Base-by-base conservation (phyloP, 1,140 invertebrate species). In the Magallana gigas region DNA sequence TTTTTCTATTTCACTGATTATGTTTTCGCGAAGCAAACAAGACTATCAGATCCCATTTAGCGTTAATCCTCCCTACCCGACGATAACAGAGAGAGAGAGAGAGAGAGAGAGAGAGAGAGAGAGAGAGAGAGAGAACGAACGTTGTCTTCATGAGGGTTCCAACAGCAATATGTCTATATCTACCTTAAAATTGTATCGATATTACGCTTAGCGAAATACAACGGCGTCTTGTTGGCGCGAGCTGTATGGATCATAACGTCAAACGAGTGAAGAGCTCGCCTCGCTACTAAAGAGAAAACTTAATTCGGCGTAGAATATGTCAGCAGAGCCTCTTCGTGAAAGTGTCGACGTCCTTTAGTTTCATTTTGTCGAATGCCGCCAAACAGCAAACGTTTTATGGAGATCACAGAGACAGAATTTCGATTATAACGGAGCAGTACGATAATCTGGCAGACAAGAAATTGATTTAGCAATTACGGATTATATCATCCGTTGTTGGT, bases 381-480 rank as follows among this genome's bases (percentile, higher is more conserved):
- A 76, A 29, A 76, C 18, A 76, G 68, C 68, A 76, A 18, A 11
- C 36, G 23, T 76, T 62, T 76, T 29, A 29, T 76, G 8, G 12
- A 29, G 36, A 76, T 76, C 18, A 29, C 18, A 11, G 68, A 76
- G 8, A 76, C 23, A 8, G 36, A 76, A 76, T 11, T 36, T 29
- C 23, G 11, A 29, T 76, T 29, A 29, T 76, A 23, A 76, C 68
- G 68, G 9, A 76, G 36, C 23, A 2, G 8, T 29, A 76, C 11
- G 68, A 29, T 76, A 76, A 76, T 76, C 68, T 76, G 68, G 68
- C 68, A 76, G 68, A 76, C 68, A 76, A 48, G 68, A 29, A 76
- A 76, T 76, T 76, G 68, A 76, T 76, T 76, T 76, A 76, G 68
- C 23, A 76, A 76, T 76, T 76, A 76, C 68, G 68, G 68, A 76